Evolutionary conservation across 2,113 vertebrate genomes (phyloP).

Genomic region (Sinocyclocheilus grahami): DNA sequence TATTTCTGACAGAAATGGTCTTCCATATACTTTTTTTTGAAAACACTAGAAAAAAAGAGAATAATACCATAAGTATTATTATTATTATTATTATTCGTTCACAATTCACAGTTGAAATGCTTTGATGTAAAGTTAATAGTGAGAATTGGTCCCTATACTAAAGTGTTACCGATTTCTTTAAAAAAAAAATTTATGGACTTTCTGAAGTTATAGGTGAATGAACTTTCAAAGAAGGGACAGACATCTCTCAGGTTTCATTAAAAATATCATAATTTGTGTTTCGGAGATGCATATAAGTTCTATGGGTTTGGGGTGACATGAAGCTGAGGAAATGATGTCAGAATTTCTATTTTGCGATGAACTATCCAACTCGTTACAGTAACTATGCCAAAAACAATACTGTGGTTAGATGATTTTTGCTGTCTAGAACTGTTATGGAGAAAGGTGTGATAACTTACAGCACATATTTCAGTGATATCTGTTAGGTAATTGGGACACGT

Average conservation of each 20-base stretch:
- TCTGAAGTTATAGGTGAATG: no score
- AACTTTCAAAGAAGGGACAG: not conserved
- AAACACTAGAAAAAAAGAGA: not conserved
- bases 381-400: not conserved
- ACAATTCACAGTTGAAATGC: no score
- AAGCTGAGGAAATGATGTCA: not conserved
- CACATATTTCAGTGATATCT: not conserved
- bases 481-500: not conserved
- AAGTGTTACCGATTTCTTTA: no score
- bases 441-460: not conserved
- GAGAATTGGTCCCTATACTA: no score
- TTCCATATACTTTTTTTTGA: not conserved
- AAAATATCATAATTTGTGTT: not conserved
- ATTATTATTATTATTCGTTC: no score
- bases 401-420: not conserved
- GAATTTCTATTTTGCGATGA: not conserved
- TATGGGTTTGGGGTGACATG: not conserved
- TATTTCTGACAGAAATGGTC: not conserved
- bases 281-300: not conserved
- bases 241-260: not conserved
- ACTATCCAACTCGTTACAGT: no score
- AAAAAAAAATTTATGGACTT: no score
- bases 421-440: no score
- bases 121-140: no score
- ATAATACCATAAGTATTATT: no score